phyloP scores from a whole-genome alignment of 2,113 vertebrate species.

The Emydocephalus ijimae region DNA sequence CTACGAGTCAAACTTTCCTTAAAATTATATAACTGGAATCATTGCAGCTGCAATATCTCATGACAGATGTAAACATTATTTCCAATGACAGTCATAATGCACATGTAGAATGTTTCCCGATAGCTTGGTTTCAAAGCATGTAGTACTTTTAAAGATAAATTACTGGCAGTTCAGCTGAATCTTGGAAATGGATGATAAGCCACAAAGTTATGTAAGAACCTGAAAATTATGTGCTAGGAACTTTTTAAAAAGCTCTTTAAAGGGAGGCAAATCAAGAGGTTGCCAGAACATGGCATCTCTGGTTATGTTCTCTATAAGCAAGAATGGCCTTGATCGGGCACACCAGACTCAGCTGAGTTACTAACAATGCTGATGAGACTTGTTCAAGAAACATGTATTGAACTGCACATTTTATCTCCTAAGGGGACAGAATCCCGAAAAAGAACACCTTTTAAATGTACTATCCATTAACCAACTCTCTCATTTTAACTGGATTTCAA shows the following conservation, averaged over 20 bases:
- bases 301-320: not conserved
- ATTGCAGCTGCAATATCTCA: not conserved
- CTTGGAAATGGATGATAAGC: not conserved
- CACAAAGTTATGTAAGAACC: not conserved
- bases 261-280: not conserved
- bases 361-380: not conserved
- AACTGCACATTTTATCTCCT: not conserved
- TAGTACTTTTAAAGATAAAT: not conserved
- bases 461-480: not conserved
- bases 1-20: not conserved
- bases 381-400: not conserved
- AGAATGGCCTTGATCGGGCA: not conserved
- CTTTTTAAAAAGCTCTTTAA: not conserved
- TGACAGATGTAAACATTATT: not conserved
- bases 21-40: not conserved
- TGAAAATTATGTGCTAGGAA: not conserved
- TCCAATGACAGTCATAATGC: not conserved
- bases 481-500: not conserved
- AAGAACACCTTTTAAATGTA: not conserved
- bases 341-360: not conserved
- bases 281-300: not conserved
- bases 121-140: not conserved
- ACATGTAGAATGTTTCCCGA: not conserved
- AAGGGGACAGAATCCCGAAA: not conserved
- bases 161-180: not conserved